These are phyloP conservation scores for Coendou prehensilis DNA, from an alignment of 2,797 vertebrate species.

Conservation along the genomic window DNA sequence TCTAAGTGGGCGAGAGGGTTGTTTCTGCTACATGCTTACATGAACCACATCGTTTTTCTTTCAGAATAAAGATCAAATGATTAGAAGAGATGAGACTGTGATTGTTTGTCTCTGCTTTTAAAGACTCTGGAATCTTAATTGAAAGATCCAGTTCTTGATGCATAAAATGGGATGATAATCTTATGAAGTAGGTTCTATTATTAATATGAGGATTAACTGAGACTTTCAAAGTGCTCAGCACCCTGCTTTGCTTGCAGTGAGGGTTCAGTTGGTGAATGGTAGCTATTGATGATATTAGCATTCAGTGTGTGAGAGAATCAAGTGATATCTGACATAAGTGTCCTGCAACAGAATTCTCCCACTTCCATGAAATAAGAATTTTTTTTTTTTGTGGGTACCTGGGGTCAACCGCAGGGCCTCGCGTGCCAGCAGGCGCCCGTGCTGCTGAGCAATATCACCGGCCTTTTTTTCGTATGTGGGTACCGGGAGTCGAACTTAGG, in stretches of 20 bases:
- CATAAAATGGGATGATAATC: conserved; percentile 20
- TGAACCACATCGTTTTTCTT: not conserved
- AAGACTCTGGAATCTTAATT: conserved; percentile 29
- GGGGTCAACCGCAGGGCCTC: no score
- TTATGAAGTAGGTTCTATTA: not conserved
- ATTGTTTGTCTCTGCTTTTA: not conserved
- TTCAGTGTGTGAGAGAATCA: conserved; percentile 18
- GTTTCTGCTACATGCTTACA: not conserved
- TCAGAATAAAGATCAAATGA: conserved; percentile 7
- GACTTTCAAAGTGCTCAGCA: not conserved
- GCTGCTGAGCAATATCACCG: no score
- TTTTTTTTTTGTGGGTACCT: not conserved
- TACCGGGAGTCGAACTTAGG: no score
- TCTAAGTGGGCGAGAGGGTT: not conserved
- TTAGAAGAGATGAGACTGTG: not conserved
- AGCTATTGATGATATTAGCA: not conserved
- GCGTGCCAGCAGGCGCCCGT: no score
- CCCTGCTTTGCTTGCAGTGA: not conserved
- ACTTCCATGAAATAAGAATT: conserved; percentile 13
- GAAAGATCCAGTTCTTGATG: conserved; percentile 7
- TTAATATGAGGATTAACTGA: conserved; percentile 21
- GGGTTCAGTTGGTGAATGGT: not conserved
- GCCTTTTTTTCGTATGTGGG: no score
- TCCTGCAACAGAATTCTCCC: not conserved
- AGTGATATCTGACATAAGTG: not conserved